Conservation (phyloP, 2,888 invertebrate genomes). For the Cerastis rubricosa region DNA sequence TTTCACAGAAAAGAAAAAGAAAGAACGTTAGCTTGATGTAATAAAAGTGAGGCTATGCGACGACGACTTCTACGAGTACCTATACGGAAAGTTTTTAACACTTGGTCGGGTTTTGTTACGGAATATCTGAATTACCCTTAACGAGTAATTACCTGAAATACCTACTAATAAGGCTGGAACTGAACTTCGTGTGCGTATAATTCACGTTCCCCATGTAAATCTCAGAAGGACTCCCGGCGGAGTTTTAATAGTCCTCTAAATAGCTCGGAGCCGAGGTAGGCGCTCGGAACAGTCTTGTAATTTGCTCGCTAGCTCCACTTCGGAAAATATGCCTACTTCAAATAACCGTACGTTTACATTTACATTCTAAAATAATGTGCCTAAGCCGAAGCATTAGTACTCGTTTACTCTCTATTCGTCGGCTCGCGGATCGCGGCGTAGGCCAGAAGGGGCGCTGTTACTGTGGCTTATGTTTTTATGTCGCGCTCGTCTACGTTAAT, state of each 20-base stretch:
- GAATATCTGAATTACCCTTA: slow-evolving; percentile 40
- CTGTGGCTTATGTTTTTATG: slow-evolving; percentile 56
- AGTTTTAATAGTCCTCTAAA: slow-evolving; percentile 84
- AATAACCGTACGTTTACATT: slow-evolving; percentile 68
- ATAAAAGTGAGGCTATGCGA: slow-evolving; percentile 23
- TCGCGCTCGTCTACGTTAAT: slow-evolving; percentile 47
- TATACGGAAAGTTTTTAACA: slow-evolving; percentile 10
- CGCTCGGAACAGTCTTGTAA: slow-evolving; percentile 79
- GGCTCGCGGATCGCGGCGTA: slow-evolving; percentile 41
- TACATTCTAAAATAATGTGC: slow-evolving; percentile 72
- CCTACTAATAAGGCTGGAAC: slow-evolving; percentile 69
- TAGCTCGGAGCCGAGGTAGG: slow-evolving; percentile 77
- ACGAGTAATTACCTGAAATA: slow-evolving; percentile 63
- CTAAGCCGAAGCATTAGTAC: slow-evolving; percentile 71
- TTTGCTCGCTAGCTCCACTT: slow-evolving; percentile 77
- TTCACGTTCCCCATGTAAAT: slow-evolving; percentile 80
- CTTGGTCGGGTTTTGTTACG: slow-evolving; percentile 11
- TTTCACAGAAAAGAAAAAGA: slow-evolving; percentile 16
- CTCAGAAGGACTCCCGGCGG: slow-evolving; percentile 77
- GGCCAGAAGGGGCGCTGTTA: slow-evolving; percentile 40
- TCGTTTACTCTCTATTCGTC: slow-evolving; percentile 69
- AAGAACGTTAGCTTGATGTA: slow-evolving; percentile 20
- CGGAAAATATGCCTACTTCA: slow-evolving; percentile 77
- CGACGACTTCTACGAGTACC: neutral
- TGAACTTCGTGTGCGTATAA: slow-evolving; percentile 76